Evolutionary conservation across 2,888 invertebrate species (phyloP).

Genomic region (Scaeva pyrastri): DNA sequence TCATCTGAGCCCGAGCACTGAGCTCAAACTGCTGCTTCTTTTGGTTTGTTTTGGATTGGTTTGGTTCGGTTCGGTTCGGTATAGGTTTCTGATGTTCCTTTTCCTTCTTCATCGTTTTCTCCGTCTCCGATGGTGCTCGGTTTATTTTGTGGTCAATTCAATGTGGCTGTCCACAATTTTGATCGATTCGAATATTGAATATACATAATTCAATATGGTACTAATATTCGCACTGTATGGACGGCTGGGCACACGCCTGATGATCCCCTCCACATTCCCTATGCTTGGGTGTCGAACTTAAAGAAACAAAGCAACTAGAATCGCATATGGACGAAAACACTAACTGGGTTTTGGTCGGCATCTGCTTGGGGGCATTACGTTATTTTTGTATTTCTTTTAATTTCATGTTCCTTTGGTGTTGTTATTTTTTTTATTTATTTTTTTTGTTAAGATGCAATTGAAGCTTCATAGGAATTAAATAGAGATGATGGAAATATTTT

Average conservation of each 20-base stretch:
- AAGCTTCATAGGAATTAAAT: too few species aligned
- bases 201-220: conserved; percentile 57
- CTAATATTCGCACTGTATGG: conserved; percentile 47
- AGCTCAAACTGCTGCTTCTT: not conserved
- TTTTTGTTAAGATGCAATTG: too few species aligned
- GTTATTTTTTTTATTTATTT: conserved; percentile 8
- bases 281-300: conserved; percentile 7
- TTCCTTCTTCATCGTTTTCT: conserved; percentile 9
- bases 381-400: not conserved
- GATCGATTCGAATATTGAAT: conserved; percentile 76
- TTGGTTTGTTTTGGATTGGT: too few species aligned
- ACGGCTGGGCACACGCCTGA: conserved; percentile 36
- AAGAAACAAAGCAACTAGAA: not conserved
- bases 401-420: not conserved
- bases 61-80: conserved; percentile 11
- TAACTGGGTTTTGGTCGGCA: conserved; percentile 25
- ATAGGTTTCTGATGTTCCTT: conserved; percentile 31
- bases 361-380: conserved; percentile 12
- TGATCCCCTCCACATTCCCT: not conserved
- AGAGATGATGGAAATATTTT: too few species aligned
- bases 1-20: conserved; percentile 2
- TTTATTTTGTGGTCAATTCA: conserved; percentile 56
- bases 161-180: conserved; percentile 73
- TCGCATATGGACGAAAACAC: not conserved
- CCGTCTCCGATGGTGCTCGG: conserved; percentile 36